Evolutionary conservation across 92 coral and sea anemone genomes (phyloP).

Genomic region (Anthopleura xanthogrammica): DNA sequence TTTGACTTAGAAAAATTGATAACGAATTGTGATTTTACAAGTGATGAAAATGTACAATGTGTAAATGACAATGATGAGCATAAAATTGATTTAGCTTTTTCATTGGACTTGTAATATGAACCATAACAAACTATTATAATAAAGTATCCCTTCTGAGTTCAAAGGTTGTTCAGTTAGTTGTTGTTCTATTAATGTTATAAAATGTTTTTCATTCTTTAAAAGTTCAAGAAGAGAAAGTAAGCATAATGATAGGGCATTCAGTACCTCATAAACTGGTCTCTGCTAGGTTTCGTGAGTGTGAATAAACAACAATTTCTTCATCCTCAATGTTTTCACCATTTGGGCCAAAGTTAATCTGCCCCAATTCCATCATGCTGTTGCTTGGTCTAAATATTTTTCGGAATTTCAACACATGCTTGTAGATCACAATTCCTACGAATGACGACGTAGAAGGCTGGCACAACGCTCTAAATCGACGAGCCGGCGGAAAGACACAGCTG

Average conservation of each 20-base stretch:
- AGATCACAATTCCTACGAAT: not conserved
- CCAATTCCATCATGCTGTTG: not conserved
- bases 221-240: not conserved
- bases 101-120: not conserved
- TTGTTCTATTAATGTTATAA: not conserved
- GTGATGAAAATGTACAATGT: too few species aligned
- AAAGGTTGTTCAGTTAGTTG: not conserved
- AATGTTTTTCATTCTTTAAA: not conserved
- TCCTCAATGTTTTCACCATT: not conserved
- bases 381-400: not conserved
- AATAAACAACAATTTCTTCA: not conserved
- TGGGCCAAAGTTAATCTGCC: not conserved
- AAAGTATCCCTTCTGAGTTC: not conserved
- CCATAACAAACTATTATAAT: not conserved
- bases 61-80: not conserved
- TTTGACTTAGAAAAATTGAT: too few species aligned
- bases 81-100: not conserved
- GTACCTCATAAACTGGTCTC: not conserved
- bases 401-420: constrained; percentile 1
- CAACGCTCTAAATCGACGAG: too few species aligned
- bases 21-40: too few species aligned
- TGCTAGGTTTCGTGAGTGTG: not conserved
- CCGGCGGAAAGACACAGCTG: too few species aligned
- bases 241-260: not conserved
- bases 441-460: not conserved